Base-by-base conservation (phyloP, 2,113 vertebrate species). In the Pimephales promelas region DNA sequence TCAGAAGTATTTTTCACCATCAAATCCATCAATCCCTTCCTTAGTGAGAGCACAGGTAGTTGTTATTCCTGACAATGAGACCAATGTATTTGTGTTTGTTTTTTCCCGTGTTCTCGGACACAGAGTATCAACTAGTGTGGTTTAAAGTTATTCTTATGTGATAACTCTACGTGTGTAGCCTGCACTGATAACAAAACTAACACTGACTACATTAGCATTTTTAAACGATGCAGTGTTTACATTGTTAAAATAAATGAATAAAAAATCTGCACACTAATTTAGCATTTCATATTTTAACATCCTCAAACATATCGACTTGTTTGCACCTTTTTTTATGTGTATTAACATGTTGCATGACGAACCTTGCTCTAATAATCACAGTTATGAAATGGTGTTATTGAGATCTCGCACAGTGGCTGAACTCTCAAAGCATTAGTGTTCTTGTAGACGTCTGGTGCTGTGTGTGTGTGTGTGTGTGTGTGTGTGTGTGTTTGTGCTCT, bases 31-130 rank as follows among this genome's bases (percentile, higher is more conserved):
- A 22, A 40, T 40, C 10, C 10, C 22, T 26, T 40, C 22, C 0
- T 7, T 40, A 26, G 40, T 86, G 64, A 70, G 40, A 79, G 40
- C 81, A 85, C 88, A 92, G 91, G 93, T 93, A 91, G 93, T 80
- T 62, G 77, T 88, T 85, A 82, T 82, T 85, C 79, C 84, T 83
- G 76, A 14, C 72, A 34, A 31, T 72, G 20, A 26, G 2, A 14
- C 61, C 24, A 47, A 16, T 45, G 16, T 18, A 7, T 78, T 34
- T 52, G 6, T 68, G 10, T 18, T 52, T 61, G 9, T 45, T 71
- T 70, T 54, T 26, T 11, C 9, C 18, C 82, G 64, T 73, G 68
- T 72, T 72, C 49, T 81, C 28, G 10, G 3, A 71, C 24, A 56
- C 56, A 31, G 20, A 36, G 54, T 43, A 75, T 24, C 14, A 84